Evolutionary conservation across 2,888 invertebrate genomes (phyloP), one percentile per base, ranked within the genome.

Genomic region (Andrena marginata): DNA sequence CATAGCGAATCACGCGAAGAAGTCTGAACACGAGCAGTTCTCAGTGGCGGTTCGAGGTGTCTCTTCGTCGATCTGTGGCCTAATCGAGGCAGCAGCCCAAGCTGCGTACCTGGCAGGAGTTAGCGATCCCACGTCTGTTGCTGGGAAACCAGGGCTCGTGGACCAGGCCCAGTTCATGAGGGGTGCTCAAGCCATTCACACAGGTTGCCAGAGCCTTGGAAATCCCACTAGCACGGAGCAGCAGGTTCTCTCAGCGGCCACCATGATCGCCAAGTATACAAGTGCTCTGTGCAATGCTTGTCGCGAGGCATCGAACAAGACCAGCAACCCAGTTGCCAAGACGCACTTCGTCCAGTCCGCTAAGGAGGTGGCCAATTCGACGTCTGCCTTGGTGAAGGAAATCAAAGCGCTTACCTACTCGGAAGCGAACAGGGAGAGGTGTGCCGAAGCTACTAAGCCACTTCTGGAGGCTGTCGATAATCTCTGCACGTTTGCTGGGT

Each of bases 311-410:
- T 99, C 99, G 42, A 97, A 97, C 85, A 97, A 97, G 92, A 98
- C 98, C 0, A 96, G 95, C 77, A 98, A 98, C 94, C 98, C 99
- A 0, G 97, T 97, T 3, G 98, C 98, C 75, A 99, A 99, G 95
- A 95, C 99, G 48, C 99, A 99, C 94, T 99, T 99, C 94, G 99
- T 99, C 73, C 98, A 99, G 93, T 97, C 98, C 85, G 99, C 99
- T 73, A 99, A 99, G 94, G 99, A 99, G 91, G 98, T 99, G 1
- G 99, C 99, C 68, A 98, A 98, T 94, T 98, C 98, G 23, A 99
- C 99, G 0, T 98, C 99, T 0, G 96, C 97, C 85, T 96, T 99
- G 26, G 99, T 99, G 26, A 98, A 98, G 94, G 98, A 98, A 93
- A 99, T 99, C 90, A 99, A 99, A 95, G 97, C 96, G 0, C 94